Evolutionary conservation across 2,888 invertebrate species (phyloP), one percentile per base, ranked within the genome.

Genomic region (Tridacna gigas): DNA sequence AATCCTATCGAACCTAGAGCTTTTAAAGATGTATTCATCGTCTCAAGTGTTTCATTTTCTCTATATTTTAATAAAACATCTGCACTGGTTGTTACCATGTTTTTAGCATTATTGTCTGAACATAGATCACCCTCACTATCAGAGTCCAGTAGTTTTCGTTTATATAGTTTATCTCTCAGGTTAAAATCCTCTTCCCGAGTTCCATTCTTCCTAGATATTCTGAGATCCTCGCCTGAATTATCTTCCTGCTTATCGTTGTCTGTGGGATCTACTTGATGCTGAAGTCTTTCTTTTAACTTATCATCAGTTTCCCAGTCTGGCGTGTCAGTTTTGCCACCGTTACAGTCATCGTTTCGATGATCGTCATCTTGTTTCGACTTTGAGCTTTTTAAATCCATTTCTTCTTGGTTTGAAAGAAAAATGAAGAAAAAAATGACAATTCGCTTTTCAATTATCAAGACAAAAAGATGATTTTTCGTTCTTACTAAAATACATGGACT

Each of bases 21-120:
- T 77, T 84, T 85, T 66, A 85, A 60, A 47, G 87, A 85, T 56
- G 83, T 83, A 48, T 87, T 84, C 81, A 87, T 83, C 0, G 87
- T 83, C 61, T 76, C 78, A n/a, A 77, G 67, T 69, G 84, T 84
- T 69, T 87, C 87, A 25, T 66, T 61, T 20, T 82, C 76, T 26
- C 71, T 73, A 63, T 63, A 78, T 63, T 63, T 48, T 28, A 25
- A 60, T 69, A 56, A 45, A 15, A 51, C 20, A 37, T 77, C 67
- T 51, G 51, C 25, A 45, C 45, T 20, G 15, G 15, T 20, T 71
- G 7, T 47, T 9, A 51, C 48, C 18, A 51, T 71, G 26, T 25
- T 18, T 71, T 47, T 71, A 25, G 22, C 71, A 51, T 51, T 71
- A 15, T 25, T 51, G 22, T 22, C 63, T 63, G 63, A 13, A 63